Evolutionary conservation across 2,888 invertebrate species (phyloP), one percentile per base, ranked within the genome.

Genomic region (Xestobium rufovillosum): DNA sequence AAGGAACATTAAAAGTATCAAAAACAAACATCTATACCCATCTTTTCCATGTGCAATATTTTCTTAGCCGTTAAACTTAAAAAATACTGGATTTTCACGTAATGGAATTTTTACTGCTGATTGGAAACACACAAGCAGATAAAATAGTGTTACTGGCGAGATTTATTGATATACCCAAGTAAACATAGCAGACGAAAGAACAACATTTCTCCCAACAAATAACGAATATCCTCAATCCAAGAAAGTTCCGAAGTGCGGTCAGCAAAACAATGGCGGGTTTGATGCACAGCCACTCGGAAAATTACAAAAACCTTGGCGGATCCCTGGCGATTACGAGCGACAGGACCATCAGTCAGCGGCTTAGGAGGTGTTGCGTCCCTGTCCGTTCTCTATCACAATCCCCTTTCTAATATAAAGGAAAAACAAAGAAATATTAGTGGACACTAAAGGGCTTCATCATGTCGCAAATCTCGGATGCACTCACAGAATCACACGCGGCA

Each of bases 221-320:
- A 34, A 35, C 36, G 36, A 44, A 47, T 45, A 47, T 49, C 47
- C 38, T 45, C 39, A 47, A 45, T 46, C 44, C 45, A 40, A 43
- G 44, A 32, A 14, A 6, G n/a, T 12, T 26, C 14, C 14, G 19
- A 43, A 27, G 45, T 47, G 53, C 48, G 55, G 56, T 56, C 52
- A 54, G 52, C 48, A 48, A 55, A 52, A 55, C 52, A 55, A 53
- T 56, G 42, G 45, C 41, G 41, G 48, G 43, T 47, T 49, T 54
- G 56, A 57, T 57, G 57, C 55, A 59, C 57, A 56, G 54, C 56
- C 57, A 57, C 56, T 57, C 52, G 59, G 57, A 59, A 59, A 59
- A 59, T 59, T 59, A 52, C 57, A 55, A 56, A 55, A 57, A 58
- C 54, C 56, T 52, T 48, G 49, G 51, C 39, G 48, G 50, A 54